Evolutionary conservation across 37 sponge, comb jelly and placozoan species (phyloP).

Genomic region (Sycon ciliatum): DNA sequence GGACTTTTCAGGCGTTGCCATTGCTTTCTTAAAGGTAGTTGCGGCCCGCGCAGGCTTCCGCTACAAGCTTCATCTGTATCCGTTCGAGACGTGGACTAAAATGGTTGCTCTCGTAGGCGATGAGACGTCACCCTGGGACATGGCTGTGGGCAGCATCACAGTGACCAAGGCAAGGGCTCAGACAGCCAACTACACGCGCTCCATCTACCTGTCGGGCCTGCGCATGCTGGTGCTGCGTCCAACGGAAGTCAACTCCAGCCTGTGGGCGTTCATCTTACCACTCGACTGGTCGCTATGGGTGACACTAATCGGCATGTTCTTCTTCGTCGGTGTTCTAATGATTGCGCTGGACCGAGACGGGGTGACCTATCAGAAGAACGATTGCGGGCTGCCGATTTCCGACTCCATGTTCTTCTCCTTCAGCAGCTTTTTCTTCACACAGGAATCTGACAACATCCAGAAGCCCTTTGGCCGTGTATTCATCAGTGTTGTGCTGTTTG

Average conservation of each 20-base stretch:
- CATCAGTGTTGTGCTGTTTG: not conserved
- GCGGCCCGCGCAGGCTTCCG: too few relatives aligned
- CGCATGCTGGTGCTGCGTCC: not conserved
- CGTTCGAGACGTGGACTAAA: not conserved
- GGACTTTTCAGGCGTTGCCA: too few relatives aligned
- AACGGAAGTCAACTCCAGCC: not conserved
- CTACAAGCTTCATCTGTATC: too few relatives aligned
- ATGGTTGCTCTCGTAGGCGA: not conserved
- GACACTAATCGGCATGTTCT: not conserved
- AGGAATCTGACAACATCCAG: not conserved
- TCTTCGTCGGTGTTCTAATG: not conserved
- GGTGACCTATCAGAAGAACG: too few relatives aligned
- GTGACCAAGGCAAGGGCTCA: not conserved
- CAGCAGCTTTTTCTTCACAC: not conserved
- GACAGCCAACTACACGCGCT: not conserved
- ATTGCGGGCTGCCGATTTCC: too few relatives aligned
- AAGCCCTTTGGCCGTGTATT: not conserved
- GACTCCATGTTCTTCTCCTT: not conserved
- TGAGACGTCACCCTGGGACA: not conserved
- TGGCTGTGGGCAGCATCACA: conserved; percentile 2
- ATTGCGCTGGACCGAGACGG: not conserved
- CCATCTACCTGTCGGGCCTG: not conserved
- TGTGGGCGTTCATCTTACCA: not conserved
- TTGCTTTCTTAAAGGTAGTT: too few relatives aligned
- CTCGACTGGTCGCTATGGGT: not conserved